phyloP scores from a whole-genome alignment of 1,140 invertebrate genomes.

The Ectropis grisescens region DNA sequence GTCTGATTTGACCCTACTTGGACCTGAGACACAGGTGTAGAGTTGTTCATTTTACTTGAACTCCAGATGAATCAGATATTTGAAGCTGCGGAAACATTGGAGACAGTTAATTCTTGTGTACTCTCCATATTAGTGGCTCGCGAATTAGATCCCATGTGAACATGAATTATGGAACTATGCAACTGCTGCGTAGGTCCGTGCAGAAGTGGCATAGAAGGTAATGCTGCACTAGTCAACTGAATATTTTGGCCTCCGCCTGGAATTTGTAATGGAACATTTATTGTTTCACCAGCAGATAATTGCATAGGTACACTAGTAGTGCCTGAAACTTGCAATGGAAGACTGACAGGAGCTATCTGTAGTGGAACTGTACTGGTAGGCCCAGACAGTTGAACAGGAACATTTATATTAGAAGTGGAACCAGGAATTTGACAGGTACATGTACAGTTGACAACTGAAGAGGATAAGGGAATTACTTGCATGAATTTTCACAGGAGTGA shows the following conservation, averaged over 20 bases:
- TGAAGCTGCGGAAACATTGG: slow-evolving; percentile 44
- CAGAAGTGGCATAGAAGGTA: slow-evolving; percentile 53
- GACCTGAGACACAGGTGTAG: slow-evolving; percentile 37
- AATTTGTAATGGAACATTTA: slow-evolving; percentile 61
- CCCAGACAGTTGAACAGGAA: slow-evolving; percentile 50
- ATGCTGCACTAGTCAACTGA: slow-evolving; percentile 33
- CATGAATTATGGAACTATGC: slow-evolving; percentile 57
- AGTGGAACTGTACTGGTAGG: slow-evolving; percentile 41
- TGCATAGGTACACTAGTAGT: slow-evolving; percentile 56
- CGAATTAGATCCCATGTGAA: slow-evolving; percentile 53
- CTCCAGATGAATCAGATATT: slow-evolving; percentile 29
- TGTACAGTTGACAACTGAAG: slow-evolving; percentile 57
- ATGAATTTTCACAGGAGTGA: slow-evolving; percentile 58
- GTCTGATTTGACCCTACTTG: slow-evolving; percentile 38
- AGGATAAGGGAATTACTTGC: slow-evolving; percentile 46
- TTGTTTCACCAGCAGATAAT: slow-evolving; percentile 55
- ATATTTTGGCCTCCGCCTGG: slow-evolving; percentile 45
- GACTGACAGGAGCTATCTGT: slow-evolving; percentile 48
- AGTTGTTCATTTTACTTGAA: slow-evolving; percentile 44
- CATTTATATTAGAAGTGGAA: slow-evolving; percentile 57
- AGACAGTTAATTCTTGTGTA: slow-evolving; percentile 37
- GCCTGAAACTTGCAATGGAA: slow-evolving; percentile 55
- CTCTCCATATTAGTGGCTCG: slow-evolving; percentile 36
- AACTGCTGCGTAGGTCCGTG: slow-evolving; percentile 39
- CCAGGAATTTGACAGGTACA: slow-evolving; percentile 61